Percentiles rank a stretch among this genome's conserved stretches.
phyloP scores from a whole-genome alignment of 2,888 invertebrate species.

The Hecatera dysodea region DNA sequence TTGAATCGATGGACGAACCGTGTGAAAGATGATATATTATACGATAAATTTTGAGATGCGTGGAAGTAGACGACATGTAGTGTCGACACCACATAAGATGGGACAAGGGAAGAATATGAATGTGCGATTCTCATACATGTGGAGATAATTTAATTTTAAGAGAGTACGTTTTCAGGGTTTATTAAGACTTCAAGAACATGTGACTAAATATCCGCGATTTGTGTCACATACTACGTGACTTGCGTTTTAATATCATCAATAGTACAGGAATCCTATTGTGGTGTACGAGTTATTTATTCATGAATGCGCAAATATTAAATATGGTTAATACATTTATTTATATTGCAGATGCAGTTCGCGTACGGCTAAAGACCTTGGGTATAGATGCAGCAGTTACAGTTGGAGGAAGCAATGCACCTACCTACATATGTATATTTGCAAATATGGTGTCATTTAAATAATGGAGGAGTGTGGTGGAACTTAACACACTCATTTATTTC shows the following conservation, averaged over 20 bases:
- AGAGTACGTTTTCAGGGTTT: not conserved
- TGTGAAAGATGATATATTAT: too few species aligned
- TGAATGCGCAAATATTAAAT: slow-evolving; percentile 34
- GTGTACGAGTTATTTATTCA: slow-evolving; percentile 26
- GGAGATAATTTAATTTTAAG: not conserved
- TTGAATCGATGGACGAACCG: too few species aligned
- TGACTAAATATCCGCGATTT: not conserved
- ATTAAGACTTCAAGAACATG: not conserved
- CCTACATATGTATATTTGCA: too few species aligned
- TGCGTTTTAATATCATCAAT: slow-evolving; percentile 9
- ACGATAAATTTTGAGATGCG: too few species aligned
- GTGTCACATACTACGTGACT: slow-evolving; percentile 9
- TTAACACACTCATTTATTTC: not conserved
- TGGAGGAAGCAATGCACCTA: not conserved
- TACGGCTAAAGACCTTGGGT: slow-evolving; percentile 25
- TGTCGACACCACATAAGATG: too few species aligned
- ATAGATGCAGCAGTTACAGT: not conserved
- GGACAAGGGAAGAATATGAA: too few species aligned
- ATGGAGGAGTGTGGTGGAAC: not conserved
- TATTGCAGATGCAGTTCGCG: slow-evolving; percentile 23
- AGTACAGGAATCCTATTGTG: slow-evolving; percentile 8
- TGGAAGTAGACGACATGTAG: too few species aligned
- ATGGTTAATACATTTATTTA: slow-evolving; percentile 10
- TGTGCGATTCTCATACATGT: too few species aligned
- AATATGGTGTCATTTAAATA: slow-evolving; percentile 7